These are phyloP conservation scores for Charaxes varanes DNA, from an alignment of 1,140 invertebrate species.

Conservation along the genomic window DNA sequence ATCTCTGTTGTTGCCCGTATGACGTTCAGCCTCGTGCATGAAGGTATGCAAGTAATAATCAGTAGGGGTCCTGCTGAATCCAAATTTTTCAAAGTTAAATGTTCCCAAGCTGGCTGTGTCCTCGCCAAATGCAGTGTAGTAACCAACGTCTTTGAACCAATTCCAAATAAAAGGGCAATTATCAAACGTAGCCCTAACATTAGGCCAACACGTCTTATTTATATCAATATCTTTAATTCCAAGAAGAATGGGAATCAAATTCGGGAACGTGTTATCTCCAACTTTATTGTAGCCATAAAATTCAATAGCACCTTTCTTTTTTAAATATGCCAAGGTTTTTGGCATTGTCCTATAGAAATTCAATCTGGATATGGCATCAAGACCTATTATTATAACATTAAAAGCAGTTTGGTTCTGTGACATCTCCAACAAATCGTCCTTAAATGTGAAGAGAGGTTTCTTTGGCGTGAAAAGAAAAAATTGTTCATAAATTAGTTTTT, in stretches of 20 bases:
- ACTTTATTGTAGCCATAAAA: constrained; percentile 88
- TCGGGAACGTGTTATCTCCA: constrained; percentile 89
- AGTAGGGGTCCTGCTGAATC: constrained; percentile 85
- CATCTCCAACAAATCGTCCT: constrained; percentile 22
- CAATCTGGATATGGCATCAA: constrained; percentile 89
- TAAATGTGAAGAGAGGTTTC: constrained; percentile 28
- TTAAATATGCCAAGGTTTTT: constrained; percentile 78
- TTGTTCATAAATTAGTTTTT: constrained; percentile 77
- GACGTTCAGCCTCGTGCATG: constrained; percentile 77
- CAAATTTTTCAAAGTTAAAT: constrained; percentile 87
- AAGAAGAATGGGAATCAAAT: constrained; percentile 83
- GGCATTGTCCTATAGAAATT: constrained; percentile 91
- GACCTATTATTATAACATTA: constrained; percentile 87
- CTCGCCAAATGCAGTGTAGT: constrained; percentile 86
- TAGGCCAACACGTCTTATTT: constrained; percentile 76
- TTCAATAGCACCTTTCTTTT: constrained; percentile 78
- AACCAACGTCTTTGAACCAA: constrained; percentile 80
- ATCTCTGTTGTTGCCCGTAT: constrained; percentile 75
- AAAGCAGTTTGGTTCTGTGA: constrained; percentile 35
- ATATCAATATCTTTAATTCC: constrained; percentile 79
- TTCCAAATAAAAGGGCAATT: constrained; percentile 89
- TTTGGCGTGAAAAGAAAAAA: constrained; percentile 80
- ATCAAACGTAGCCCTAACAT: constrained; percentile 67
- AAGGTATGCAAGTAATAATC: constrained; percentile 89
- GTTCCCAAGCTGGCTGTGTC: constrained; percentile 83